Percentiles rank a stretch among this genome's conserved stretches.
Evolutionary conservation across 2,888 invertebrate species (phyloP).

Genomic region (Sialis fuliginosa): DNA sequence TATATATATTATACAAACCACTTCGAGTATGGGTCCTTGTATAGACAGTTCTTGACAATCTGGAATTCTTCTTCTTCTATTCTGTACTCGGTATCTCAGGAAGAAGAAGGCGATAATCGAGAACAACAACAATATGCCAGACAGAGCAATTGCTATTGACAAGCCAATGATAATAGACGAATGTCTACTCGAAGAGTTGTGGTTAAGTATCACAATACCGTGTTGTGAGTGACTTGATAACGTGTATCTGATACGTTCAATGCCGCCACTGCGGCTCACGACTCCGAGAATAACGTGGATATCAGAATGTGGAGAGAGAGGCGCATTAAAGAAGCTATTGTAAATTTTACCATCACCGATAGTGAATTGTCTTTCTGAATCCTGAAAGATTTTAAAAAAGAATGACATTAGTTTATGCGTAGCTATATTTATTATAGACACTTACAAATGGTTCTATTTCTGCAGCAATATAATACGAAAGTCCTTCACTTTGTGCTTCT

Average conservation of each 20-base stretch:
- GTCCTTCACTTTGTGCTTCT: slow-evolving; percentile 44
- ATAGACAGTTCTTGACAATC: slow-evolving; percentile 52
- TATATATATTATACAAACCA: slow-evolving; percentile 27
- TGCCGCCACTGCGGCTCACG: slow-evolving; percentile 45
- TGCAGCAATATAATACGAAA: slow-evolving; percentile 69
- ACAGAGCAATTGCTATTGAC: slow-evolving; percentile 49
- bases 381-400: slow-evolving; percentile 17
- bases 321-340: slow-evolving; percentile 60
- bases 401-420: neutral
- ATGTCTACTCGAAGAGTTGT: slow-evolving; percentile 30
- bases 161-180: slow-evolving; percentile 23
- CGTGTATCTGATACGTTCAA: slow-evolving; percentile 47
- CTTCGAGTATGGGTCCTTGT: slow-evolving; percentile 63
- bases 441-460: slow-evolving; percentile 47
- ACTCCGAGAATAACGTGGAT: slow-evolving; percentile 54
- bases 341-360: slow-evolving; percentile 62
- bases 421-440: neutral
- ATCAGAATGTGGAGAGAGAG: slow-evolving; percentile 40
- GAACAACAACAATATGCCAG: slow-evolving; percentile 42
- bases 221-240: slow-evolving; percentile 26
- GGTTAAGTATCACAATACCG: slow-evolving; percentile 31
- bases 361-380: slow-evolving; percentile 45
- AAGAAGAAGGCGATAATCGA: slow-evolving; percentile 44
- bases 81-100: slow-evolving; percentile 30
- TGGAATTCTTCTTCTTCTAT: slow-evolving; percentile 27